These are phyloP conservation scores for Tauraco erythrolophus DNA, from an alignment of 2,113 vertebrate genomes.

Conservation along the genomic window DNA sequence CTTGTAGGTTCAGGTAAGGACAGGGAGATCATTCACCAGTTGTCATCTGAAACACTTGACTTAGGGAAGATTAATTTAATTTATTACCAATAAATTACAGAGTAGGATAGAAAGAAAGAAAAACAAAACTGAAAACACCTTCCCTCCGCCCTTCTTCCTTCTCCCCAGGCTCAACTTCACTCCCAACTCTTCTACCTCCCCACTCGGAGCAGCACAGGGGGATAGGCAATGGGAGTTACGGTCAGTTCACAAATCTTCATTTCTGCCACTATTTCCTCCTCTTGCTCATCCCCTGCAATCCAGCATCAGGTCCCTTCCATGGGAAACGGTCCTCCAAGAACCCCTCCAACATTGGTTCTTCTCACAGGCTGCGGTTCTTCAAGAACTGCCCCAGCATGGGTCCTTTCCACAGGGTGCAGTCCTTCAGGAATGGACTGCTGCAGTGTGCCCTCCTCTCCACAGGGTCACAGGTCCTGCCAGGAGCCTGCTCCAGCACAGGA, in stretches of 20 bases:
- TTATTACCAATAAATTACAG: background rate
- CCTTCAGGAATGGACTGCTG: too few relatives aligned
- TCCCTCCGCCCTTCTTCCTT: too few relatives aligned
- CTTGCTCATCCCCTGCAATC: background rate
- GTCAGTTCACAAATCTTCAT: background rate
- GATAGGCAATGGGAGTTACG: accelerated
- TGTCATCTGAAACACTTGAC: accelerated
- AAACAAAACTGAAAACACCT: background rate
- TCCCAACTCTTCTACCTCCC: background rate
- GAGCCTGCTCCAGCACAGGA: background rate
- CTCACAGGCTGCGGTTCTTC: background rate
- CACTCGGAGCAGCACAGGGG: accelerated
- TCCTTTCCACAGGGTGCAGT: background rate
- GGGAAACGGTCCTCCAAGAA: accelerated
- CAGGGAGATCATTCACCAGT: too few relatives aligned
- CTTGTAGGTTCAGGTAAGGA: background rate
- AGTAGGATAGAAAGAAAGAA: background rate
- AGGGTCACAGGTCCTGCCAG: background rate
- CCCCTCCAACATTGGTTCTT: background rate
- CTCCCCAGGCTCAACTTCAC: background rate
- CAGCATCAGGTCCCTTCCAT: accelerated
- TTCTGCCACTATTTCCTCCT: background rate
- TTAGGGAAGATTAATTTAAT: background rate
- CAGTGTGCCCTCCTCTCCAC: background rate
- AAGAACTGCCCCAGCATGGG: background rate